phyloP scores from a whole-genome alignment of 35 echinoderm and acorn worm genomes.

The Ptychodera flava region DNA sequence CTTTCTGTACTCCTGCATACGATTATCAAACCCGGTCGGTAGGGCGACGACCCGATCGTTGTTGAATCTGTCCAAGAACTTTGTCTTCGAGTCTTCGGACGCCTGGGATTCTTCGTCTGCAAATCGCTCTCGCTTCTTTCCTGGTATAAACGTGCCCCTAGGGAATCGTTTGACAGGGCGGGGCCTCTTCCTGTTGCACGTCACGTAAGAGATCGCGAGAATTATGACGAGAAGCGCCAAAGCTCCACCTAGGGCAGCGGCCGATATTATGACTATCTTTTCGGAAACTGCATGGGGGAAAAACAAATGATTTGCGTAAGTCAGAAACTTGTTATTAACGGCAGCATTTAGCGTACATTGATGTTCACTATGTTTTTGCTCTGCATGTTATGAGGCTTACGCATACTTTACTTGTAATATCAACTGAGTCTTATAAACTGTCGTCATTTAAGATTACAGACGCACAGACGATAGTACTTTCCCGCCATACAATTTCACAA shows the following conservation, averaged over 20 bases:
- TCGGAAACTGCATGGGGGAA: background rate
- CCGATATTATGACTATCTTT: background rate
- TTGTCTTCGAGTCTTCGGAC: background rate
- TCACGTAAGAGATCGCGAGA: background rate
- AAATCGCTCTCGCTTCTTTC: background rate
- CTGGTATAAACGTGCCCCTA: background rate
- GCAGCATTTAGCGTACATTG: too few relatives aligned
- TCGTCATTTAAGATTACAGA: background rate
- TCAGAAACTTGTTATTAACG: background rate
- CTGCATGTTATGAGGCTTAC: background rate
- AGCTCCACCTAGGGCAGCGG: background rate
- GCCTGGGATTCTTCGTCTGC: background rate
- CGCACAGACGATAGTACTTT: too few relatives aligned
- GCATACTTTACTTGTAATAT: background rate
- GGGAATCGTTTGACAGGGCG: background rate
- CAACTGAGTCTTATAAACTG: background rate
- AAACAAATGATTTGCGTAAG: background rate
- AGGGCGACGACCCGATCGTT: background rate
- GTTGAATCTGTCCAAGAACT: background rate
- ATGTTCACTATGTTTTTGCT: background rate
- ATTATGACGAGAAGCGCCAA: background rate
- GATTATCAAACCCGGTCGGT: background rate
- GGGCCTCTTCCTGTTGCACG: background rate
- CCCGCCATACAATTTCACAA: too few relatives aligned
- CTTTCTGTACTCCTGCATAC: too few relatives aligned